Evolutionary conservation across 2,797 vertebrate genomes (phyloP), one percentile per base, ranked within the genome.

Genomic region (Cottoperca gobio): DNA sequence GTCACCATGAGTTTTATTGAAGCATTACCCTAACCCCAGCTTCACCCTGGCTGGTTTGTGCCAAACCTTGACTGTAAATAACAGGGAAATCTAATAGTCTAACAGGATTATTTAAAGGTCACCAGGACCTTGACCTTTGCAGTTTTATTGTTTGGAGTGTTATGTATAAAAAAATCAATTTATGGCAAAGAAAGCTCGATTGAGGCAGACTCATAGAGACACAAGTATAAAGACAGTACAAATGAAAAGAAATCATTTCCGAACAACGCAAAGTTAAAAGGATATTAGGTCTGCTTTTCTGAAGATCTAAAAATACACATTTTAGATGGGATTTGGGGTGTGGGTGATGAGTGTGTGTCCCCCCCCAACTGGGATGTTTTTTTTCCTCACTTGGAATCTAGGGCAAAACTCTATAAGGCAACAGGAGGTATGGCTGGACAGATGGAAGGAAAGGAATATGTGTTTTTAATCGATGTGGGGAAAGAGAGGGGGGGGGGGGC

Each of bases 381-480:
- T 39, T 33, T 37, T 48, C 43, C 43, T 33, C n/a, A 9, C 48
- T 78, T 57, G 67, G 62, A 69, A 88, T 86, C 59, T 83, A 62
- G 81, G 72, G 46, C 78, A 79, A 78, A 78, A 81, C 53, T 70
- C 53, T 50, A 11, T 4, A 43, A 59, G 62, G 70, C 76, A 86
- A 69, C 52, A 60, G 60, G 75, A 83, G 82, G 82, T 66, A 73
- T 8, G 60, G 66, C 35, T 45, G 65, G 82, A 84, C 87, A 88
- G 88, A 89, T 85, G 81, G 87, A 76, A 81, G 71, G 73, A 72
- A 48, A 50, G 50, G 74, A 66, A 64, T 75, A 42, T 75, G 67
- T 73, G 77, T 43, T 19, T 80, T 81, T 73, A 84, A 88, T 85
- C 62, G 52, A 78, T 64, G 73, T n/a, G 48, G 61, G 74, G 39